Evolutionary conservation across 2,888 invertebrate genomes (phyloP).

Genomic region (Drosophila testacea): DNA sequence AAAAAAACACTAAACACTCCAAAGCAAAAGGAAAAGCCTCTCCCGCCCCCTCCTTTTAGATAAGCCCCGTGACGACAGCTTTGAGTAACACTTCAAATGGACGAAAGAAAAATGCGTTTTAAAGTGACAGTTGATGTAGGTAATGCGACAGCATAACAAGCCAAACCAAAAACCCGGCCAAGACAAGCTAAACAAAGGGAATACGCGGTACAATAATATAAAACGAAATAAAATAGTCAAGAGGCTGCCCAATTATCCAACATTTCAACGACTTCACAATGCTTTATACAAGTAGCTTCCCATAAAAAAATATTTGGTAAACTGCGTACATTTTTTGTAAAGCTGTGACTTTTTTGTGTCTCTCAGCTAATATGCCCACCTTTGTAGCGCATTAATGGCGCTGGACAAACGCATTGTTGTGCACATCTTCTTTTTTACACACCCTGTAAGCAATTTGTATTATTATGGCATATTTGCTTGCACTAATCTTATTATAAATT

Average conservation of each 20-base stretch:
- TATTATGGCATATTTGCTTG: neutral
- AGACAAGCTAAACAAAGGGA: conserved; percentile 47
- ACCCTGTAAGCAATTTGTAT: neutral
- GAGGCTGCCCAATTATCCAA: conserved; percentile 14
- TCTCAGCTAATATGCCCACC: conserved; percentile 15
- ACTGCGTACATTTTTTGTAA: no score
- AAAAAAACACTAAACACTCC: neutral
- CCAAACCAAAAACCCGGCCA: conserved; percentile 18
- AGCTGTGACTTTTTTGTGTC: neutral
- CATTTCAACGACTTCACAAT: conserved; percentile 20
- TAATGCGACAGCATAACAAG: conserved; percentile 76
- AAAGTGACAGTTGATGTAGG: conserved; percentile 79
- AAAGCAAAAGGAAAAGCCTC: neutral
- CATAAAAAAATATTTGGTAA: neutral
- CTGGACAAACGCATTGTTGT: conserved; percentile 13
- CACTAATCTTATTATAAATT: neutral
- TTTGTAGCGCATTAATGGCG: conserved; percentile 31
- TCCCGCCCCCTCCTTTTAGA: conserved; percentile 41
- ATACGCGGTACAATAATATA: conserved; percentile 32
- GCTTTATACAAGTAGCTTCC: neutral
- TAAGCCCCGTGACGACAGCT: conserved; percentile 67
- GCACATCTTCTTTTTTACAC: neutral
- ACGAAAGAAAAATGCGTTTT: conserved; percentile 76
- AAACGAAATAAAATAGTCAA: conserved; percentile 45
- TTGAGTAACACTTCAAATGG: conserved; percentile 66